phyloP scores from a whole-genome alignment of 2,797 vertebrate species.

The Pachyuromys duprasi region DNA sequence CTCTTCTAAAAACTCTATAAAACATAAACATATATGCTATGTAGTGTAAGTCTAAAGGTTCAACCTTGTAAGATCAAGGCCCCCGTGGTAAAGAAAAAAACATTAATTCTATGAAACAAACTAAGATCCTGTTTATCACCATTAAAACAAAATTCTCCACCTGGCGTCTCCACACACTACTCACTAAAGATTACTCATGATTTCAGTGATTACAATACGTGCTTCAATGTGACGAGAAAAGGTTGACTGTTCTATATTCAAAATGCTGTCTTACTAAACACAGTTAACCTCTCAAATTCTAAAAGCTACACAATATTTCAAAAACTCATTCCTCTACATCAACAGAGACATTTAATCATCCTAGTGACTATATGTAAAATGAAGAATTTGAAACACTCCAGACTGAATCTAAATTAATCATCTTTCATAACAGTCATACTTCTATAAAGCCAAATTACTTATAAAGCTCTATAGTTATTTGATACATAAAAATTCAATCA shows the following conservation, averaged over 20 bases:
- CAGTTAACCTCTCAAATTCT: not conserved
- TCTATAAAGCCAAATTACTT: slow-evolving; percentile 22
- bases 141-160: slow-evolving; percentile 6
- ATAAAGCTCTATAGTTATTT: not conserved
- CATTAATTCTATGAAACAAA: slow-evolving; percentile 4
- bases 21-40: not conserved
- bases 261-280: not conserved
- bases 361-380: not conserved
- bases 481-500: slow-evolving; percentile 14
- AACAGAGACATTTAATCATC: slow-evolving; percentile 9
- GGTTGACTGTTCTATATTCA: not conserved
- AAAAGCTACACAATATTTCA: not conserved
- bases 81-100: not conserved
- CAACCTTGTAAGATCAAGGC: not conserved
- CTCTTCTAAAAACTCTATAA: slow-evolving; percentile 11
- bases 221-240: not conserved
- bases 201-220: not conserved
- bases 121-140: slow-evolving; percentile 2
- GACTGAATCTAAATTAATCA: not conserved
- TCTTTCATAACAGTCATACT: not conserved
- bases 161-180: not conserved
- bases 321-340: not conserved
- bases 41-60: slow-evolving; percentile 4
- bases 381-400: not conserved
- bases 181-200: not conserved